Percentiles rank a stretch among this genome's conserved stretches.
phyloP scores from a whole-genome alignment of 1,140 invertebrate genomes.

The Wasmannia auropunctata region DNA sequence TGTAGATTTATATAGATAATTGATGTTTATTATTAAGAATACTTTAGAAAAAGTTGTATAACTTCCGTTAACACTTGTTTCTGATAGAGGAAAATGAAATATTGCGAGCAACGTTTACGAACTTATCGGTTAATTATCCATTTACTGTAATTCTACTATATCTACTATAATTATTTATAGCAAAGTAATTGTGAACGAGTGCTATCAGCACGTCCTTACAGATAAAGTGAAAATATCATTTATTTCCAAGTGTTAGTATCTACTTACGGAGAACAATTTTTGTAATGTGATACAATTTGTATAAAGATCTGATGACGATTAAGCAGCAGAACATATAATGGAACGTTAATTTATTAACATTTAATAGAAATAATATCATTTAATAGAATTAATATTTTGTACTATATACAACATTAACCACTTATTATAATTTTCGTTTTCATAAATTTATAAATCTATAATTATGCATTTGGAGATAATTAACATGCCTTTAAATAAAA shows the following conservation, averaged over 20 bases:
- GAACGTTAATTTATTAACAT: not conserved
- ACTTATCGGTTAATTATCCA: not conserved
- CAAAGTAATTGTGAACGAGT: conserved; percentile 13
- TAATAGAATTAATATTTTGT: not conserved
- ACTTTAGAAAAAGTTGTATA: not conserved
- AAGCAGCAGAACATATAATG: not conserved
- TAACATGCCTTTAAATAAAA: not conserved
- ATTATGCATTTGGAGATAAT: not conserved
- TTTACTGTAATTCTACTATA: no score
- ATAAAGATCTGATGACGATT: not conserved
- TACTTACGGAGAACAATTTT: not conserved
- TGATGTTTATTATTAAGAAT: not conserved
- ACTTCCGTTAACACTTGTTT: conserved; percentile 37
- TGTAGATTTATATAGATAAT: not conserved
- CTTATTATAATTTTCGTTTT: not conserved
- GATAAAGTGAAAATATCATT: conserved; percentile 58
- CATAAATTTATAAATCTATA: not conserved
- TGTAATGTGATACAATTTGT: not conserved
- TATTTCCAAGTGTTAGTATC: not conserved
- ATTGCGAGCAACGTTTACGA: not conserved
- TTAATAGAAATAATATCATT: not conserved
- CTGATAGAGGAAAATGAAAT: conserved; percentile 15
- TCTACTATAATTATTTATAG: conserved; percentile 12
- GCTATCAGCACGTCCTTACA: conserved; percentile 7
- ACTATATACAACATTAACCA: not conserved